phyloP scores from a whole-genome alignment of 2,113 vertebrate genomes.

The Odontophorus gujanensis region DNA sequence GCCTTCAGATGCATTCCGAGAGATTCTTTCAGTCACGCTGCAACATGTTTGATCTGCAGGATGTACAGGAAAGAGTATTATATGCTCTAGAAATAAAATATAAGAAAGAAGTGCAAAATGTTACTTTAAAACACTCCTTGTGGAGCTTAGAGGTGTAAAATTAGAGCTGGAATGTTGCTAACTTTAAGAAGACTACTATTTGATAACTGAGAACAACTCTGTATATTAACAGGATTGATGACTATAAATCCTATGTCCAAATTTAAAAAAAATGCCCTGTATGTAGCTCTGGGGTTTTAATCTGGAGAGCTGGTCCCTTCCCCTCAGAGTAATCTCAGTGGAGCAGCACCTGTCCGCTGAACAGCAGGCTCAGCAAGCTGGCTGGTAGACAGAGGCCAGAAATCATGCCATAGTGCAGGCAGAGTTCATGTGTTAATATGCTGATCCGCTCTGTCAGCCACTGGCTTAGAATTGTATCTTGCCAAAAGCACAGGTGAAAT shows the following conservation, averaged over 20 bases:
- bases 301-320: neutral
- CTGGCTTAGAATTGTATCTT: neutral
- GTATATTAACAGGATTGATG: slow-evolving; percentile 4
- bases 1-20: neutral
- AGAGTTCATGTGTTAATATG: slow-evolving; percentile 25
- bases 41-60: neutral
- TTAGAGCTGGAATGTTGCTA: slow-evolving; percentile 14
- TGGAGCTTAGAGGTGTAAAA: neutral
- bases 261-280: neutral
- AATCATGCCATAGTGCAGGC: neutral
- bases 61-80: neutral
- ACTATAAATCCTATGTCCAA: neutral
- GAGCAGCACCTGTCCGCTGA: slow-evolving; percentile 42
- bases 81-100: neutral
- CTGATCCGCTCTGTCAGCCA: slow-evolving; percentile 34
- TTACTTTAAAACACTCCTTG: neutral
- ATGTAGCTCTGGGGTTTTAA: neutral
- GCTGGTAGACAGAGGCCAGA: neutral
- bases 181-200: neutral
- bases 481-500: slow-evolving; percentile 38
- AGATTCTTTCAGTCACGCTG: neutral
- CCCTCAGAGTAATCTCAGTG: neutral
- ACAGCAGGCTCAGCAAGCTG: neutral
- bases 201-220: neutral
- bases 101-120: neutral